Evolutionary conservation across 2,113 vertebrate genomes (phyloP).

Genomic region (Clarias gariepinus): DNA sequence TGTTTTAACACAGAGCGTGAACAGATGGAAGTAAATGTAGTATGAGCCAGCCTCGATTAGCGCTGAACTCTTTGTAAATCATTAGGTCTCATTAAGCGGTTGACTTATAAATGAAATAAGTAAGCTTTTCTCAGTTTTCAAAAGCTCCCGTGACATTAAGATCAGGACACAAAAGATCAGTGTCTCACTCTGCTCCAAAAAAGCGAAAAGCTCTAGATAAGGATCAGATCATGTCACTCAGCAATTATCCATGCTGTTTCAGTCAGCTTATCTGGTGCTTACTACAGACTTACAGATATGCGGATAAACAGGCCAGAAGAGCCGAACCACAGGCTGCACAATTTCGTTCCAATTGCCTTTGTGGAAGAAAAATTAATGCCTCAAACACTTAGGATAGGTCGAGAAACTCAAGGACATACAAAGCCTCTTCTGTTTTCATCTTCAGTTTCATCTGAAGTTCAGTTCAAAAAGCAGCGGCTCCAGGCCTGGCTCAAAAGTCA

Average conservation of each 20-base stretch:
- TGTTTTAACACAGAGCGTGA: neutral
- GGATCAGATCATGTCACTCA: slow-evolving; percentile 26
- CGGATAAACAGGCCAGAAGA: neutral
- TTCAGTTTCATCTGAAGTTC: neutral
- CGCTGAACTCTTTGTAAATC: slow-evolving; percentile 7
- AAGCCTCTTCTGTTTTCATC: slow-evolving; percentile 9
- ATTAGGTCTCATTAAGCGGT: slow-evolving; percentile 3
- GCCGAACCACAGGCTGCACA: neutral
- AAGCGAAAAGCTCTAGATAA: slow-evolving; percentile 27
- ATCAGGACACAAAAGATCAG: slow-evolving; percentile 17
- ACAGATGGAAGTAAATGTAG: neutral
- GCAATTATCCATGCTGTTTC: slow-evolving; percentile 35
- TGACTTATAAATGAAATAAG: slow-evolving; percentile 19
- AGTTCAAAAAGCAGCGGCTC: neutral
- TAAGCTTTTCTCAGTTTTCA: slow-evolving; percentile 13
- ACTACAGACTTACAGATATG: neutral
- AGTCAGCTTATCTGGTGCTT: slow-evolving; percentile 22
- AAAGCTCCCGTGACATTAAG: slow-evolving; percentile 12
- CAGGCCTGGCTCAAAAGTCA: slow-evolving; percentile 15
- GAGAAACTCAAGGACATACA: slow-evolving; percentile 2
- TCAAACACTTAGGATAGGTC: slow-evolving; percentile 5
- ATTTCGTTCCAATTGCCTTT: neutral
- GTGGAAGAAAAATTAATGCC: neutral
- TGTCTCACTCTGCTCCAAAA: slow-evolving; percentile 6
- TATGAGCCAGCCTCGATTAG: neutral